Conservation (phyloP, 2,797 vertebrate genomes). For the Avahi laniger region DNA sequence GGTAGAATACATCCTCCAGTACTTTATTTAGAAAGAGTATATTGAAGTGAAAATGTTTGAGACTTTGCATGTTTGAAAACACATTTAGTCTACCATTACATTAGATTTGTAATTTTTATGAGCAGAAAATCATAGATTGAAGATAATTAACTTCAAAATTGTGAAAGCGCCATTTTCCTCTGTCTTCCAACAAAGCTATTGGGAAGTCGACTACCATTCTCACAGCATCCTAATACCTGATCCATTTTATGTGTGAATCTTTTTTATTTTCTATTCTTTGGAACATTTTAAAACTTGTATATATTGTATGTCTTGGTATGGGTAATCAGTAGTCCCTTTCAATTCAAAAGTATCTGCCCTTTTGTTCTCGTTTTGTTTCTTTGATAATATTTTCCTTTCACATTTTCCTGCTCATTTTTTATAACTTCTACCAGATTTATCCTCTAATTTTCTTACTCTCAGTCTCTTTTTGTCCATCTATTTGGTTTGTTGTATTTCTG, state of each 20-base stretch:
- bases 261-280: not conserved
- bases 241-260: not conserved
- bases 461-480: not conserved
- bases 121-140: not conserved
- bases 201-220: not conserved
- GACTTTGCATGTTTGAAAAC: not conserved
- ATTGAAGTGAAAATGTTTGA: not conserved
- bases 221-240: not conserved
- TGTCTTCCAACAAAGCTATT: not conserved
- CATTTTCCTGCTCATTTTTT: not conserved
- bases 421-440: slow-evolving; percentile 1
- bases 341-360: not conserved
- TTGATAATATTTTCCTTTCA: not conserved
- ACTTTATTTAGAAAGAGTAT: not conserved
- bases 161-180: not conserved
- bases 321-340: not conserved
- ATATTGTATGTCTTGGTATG: not conserved
- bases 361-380: not conserved
- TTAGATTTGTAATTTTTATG: not conserved
- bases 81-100: not conserved
- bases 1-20: not conserved
- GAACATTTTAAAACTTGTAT: not conserved
- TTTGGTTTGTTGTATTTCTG: not conserved
- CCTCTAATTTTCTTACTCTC: not conserved
- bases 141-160: not conserved